These are phyloP conservation scores for Pectinophora gossypiella DNA, from an alignment of 1,140 invertebrate genomes.

Conservation along the genomic window DNA sequence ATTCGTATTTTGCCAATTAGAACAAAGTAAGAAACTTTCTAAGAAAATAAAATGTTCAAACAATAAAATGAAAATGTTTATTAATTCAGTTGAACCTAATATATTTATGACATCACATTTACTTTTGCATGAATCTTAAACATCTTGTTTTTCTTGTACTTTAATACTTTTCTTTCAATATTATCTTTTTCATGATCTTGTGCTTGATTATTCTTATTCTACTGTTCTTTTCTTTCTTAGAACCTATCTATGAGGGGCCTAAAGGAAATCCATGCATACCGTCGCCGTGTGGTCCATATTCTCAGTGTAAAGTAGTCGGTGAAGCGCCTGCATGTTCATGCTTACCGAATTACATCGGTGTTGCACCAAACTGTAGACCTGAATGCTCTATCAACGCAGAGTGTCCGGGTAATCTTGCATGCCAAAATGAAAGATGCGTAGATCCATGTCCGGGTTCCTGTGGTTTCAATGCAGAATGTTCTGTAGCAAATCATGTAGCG, in stretches of 20 bases:
- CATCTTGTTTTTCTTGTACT: slow-evolving; percentile 34
- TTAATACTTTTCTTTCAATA: slow-evolving; percentile 9
- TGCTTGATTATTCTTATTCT: slow-evolving; percentile 30
- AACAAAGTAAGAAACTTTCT: slow-evolving; percentile 58
- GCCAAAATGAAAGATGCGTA: slow-evolving; percentile 84
- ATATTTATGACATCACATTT: no score
- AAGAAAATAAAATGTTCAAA: slow-evolving; percentile 26
- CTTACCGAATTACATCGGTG: slow-evolving; percentile 78
- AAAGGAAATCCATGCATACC: slow-evolving; percentile 82
- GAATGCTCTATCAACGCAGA: slow-evolving; percentile 86
- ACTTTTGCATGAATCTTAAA: slow-evolving; percentile 34
- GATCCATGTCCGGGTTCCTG: slow-evolving; percentile 90
- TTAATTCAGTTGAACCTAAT: no score
- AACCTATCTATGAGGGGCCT: slow-evolving; percentile 68
- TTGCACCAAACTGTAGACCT: slow-evolving; percentile 81
- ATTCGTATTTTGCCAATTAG: slow-evolving; percentile 83
- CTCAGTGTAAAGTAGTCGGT: slow-evolving; percentile 83
- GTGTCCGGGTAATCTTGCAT: slow-evolving; percentile 84
- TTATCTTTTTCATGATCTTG: slow-evolving; percentile 28
- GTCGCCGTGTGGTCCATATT: slow-evolving; percentile 89
- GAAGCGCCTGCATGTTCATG: slow-evolving; percentile 86
- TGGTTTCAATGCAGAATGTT: slow-evolving; percentile 81
- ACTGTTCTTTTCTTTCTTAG: slow-evolving; percentile 64
- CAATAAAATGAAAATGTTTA: no score
- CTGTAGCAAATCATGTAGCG: slow-evolving; percentile 85